Evolutionary conservation across 2,797 vertebrate genomes (phyloP), one percentile per base, ranked within the genome.

Genomic region (Rousettus madagascariensis): DNA sequence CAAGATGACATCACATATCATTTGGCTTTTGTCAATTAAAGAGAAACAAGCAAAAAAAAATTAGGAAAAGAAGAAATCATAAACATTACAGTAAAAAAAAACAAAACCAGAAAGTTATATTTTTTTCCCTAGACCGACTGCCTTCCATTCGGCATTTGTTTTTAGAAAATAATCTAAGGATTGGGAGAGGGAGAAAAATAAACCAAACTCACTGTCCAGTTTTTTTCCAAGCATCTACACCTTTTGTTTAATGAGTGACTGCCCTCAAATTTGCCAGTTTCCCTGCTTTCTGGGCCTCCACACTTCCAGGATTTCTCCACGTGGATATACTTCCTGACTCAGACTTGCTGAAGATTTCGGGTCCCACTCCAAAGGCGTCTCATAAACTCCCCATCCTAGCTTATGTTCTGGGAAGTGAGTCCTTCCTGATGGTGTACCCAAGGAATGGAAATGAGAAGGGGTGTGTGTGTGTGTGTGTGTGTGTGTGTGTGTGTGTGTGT

Each of bases 151-250:
- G 20, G 36, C 49, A 53, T 91, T 96, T 89, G 43, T 90, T 95
- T 96, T 85, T n/a, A 90, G 69, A 94, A 89, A 92, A 69, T 75
- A 88, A 91, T 63, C 26, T 55, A 78, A 86, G n/a, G 6, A 2
- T 33, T 86, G n/a, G n/a, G 6, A 86, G 22, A 79, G 12, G 36
- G 46, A 63, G 6, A 78, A 49, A 92, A 84, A 71, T 36, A 85
- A 88, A 36, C 26, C 28, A 93, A 82, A 77, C 26, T 12, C 43
- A 53, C 12, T 84, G 68, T n/a, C 33, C 11, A 59, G 75, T 38
- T 65, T 90, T 72, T 91, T 28, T 10, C 38, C 20, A 75, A 79
- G 65, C 17, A 36, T 30, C 82, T 68, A 59, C 26, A 90, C 12
- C 66, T 83, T 93, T 82, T 75, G 51, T 65, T 77, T 74, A 57